Base-by-base conservation (phyloP, 2,797 vertebrate genomes). In the Rhinella marina region DNA sequence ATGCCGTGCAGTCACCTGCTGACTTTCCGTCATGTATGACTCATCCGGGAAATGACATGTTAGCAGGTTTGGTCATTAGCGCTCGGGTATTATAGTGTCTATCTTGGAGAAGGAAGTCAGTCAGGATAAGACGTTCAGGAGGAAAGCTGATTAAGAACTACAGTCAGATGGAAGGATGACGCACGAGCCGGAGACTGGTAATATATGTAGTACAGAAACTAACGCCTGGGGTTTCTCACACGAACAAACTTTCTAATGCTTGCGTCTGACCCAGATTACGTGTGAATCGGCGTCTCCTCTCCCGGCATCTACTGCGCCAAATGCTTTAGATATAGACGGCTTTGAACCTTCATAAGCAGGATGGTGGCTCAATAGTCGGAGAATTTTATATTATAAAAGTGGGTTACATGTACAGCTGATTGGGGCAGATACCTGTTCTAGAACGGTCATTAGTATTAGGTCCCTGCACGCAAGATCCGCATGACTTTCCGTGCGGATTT, bases 91-190 rank as follows among this genome's bases (percentile, higher is more conserved):
- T 84, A 84, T 52, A 78, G 75, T 9, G 62, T 56, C 32, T 81
- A 32, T 78, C 81, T 59, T 88, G 62, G 68, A 79, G 61, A 68
- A 64, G 86, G 68, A 87, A 82, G 77, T 73, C 78, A 50, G 83
- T 54, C 57, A 75, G 41, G 66, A 81, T 84, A 75, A 70, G 82
- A 73, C 70, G 16, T 23, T 82, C 84, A 76, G 57, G 62, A 81
- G 61, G 59, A 89, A 89, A 89, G 84, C 79, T 16, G 88, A 89
- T 89, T 89, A 76, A 82, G 41, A 82, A 29, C 57, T 14, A 61
- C 59, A 62, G 87, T 88, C 61, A 82, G 70, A 87, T 68, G 48
- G 70, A 48, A 59, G 66, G 32, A 84, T 85, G 82, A 85, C 87
- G 87, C 82, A 88, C 82, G 48, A 0, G 29, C 54, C 23, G 19